These are phyloP conservation scores for Leptinotarsa lineolata DNA, from an alignment of 1,140 invertebrate genomes.

Conservation along the genomic window DNA sequence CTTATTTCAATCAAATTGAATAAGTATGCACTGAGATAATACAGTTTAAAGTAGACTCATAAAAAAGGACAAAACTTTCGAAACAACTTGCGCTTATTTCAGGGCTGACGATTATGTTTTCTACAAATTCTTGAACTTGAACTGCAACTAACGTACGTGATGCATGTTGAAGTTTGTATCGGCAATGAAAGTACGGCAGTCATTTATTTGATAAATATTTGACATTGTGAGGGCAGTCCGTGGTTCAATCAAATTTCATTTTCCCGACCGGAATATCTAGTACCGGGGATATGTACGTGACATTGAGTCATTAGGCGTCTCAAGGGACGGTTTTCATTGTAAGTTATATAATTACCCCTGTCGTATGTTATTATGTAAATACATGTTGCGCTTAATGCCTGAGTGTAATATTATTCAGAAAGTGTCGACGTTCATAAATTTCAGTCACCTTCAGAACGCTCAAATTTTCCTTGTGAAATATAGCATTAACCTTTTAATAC, in stretches of 20 bases:
- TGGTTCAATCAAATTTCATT: not conserved
- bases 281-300: slow-evolving; percentile 12
- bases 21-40: too few relatives aligned
- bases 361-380: slow-evolving; percentile 32
- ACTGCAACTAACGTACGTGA: not conserved
- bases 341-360: slow-evolving; percentile 21
- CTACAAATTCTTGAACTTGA: too few relatives aligned
- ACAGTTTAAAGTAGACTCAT: too few relatives aligned
- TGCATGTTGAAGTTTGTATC: too few relatives aligned
- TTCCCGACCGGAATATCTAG: not conserved
- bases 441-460: slow-evolving; percentile 10
- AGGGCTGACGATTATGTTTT: too few relatives aligned
- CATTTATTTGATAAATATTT: too few relatives aligned
- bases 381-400: slow-evolving; percentile 20
- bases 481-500: slow-evolving; percentile 8
- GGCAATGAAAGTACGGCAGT: too few relatives aligned
- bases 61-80: too few relatives aligned
- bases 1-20: too few relatives aligned
- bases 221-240: too few relatives aligned
- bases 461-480: slow-evolving; percentile 5
- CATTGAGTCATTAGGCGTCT: slow-evolving; percentile 20
- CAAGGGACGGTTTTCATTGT: slow-evolving; percentile 28
- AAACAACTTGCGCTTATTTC: too few relatives aligned
- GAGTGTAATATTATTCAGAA: slow-evolving; percentile 15
- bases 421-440: slow-evolving; percentile 26